Percentiles rank a stretch among this genome's conserved stretches.
These are phyloP conservation scores for Andrena bicolor DNA, from an alignment of 2,888 invertebrate species.

Conservation along the genomic window DNA sequence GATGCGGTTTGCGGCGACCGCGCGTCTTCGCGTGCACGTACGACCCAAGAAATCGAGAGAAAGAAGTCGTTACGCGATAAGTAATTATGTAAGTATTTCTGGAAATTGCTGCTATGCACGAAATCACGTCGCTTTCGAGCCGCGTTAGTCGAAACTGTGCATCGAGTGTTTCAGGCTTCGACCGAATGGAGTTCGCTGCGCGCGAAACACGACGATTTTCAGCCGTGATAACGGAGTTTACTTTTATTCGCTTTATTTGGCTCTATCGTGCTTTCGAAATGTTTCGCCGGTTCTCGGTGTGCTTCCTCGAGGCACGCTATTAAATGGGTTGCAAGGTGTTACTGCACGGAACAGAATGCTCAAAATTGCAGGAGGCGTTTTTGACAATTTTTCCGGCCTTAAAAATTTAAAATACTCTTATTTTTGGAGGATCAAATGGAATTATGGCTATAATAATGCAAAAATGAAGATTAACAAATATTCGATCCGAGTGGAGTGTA, in stretches of 20 bases:
- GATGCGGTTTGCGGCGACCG: conserved; percentile 18
- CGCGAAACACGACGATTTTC: conserved; percentile 20
- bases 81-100: conserved; percentile 26
- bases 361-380: too few species aligned
- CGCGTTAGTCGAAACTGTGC: not conserved
- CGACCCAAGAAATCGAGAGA: conserved; percentile 10
- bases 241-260: conserved; percentile 27
- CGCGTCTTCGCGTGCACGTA: conserved; percentile 20
- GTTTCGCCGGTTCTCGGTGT: conserved; percentile 15
- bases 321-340: not conserved
- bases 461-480: too few species aligned
- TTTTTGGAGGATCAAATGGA: too few species aligned
- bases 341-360: too few species aligned
- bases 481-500: too few species aligned
- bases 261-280: not conserved
- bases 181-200: not conserved
- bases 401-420: too few species aligned
- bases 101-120: conserved; percentile 12
- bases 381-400: too few species aligned
- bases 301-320: conserved; percentile 16
- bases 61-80: conserved; percentile 13
- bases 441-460: too few species aligned
- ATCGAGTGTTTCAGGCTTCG: conserved; percentile 6
- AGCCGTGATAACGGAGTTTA: conserved; percentile 3
- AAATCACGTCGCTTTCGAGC: not conserved